Evolutionary conservation across 2,113 vertebrate species (phyloP), one percentile per base, ranked within the genome.

Genomic region (Shinisaurus crocodilurus): DNA sequence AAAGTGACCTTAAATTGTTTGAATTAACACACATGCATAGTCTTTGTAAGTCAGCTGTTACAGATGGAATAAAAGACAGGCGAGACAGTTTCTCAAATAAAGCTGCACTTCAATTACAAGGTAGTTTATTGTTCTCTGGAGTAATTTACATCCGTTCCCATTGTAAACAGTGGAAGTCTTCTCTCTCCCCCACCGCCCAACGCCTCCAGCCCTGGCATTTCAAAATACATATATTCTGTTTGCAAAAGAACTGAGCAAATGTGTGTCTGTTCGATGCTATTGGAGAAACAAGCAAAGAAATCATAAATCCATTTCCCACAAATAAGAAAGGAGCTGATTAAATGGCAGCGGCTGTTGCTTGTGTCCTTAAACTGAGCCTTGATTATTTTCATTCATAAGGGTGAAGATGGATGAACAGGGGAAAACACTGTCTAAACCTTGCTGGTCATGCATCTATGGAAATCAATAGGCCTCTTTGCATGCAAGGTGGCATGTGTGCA

Each of bases 1-100:
- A 32, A 94, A 94, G 60, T 82, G 69, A 86, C 92, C 92, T 94
- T 87, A 93, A 95, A 92, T 90, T 92, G 65, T 95, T 96, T 94
- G 88, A 92, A 85, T 27, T 90, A 92, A 29, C 50, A 94, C 79
- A 90, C 83, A 0, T 6, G 25, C 3, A 80, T 40, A 88, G 10
- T 89, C 60, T 87, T 82, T 82, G 85, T 90, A 70, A 89, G 80
- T 87, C 88, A 92, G 43, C n/a, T 92, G 32, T 90, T 86, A 86
- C 32, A 92, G 90, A 88, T 94, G 90, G 79, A 57, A 92, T 10
- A 93, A 90, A 92, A 92, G 87, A 91, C 74, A 93, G 84, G 86
- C 81, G 25, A 9, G 77, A 91, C 45, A 74, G 23, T 88, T 93
- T 92, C 76, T 90, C 27, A 95, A 94, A 89, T 75, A 88, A n/a